These are phyloP conservation scores for Poeciliopsis presidionis DNA, from an alignment of 2,797 vertebrate genomes.

Conservation along the genomic window DNA sequence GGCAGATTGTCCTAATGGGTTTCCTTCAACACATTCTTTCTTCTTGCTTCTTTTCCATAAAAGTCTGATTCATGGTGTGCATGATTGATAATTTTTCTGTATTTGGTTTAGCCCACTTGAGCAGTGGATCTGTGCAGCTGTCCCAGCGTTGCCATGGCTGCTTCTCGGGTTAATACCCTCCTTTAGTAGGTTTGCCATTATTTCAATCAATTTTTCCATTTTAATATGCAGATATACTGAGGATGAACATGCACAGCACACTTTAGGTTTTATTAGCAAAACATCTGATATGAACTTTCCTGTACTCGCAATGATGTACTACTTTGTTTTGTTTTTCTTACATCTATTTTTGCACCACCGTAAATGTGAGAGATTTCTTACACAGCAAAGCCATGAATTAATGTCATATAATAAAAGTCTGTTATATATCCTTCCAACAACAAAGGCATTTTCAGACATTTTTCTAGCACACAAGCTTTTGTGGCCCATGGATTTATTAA, in stretches of 20 bases:
- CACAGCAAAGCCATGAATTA: background rate
- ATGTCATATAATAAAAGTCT: background rate
- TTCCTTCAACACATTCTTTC: background rate
- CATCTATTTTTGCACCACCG: background rate
- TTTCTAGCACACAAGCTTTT: background rate
- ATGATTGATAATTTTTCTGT: background rate
- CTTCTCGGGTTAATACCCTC: background rate
- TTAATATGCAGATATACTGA: background rate
- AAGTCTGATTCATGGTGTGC: background rate
- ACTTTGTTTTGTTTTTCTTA: background rate
- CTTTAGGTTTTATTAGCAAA: background rate
- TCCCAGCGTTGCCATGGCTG: background rate
- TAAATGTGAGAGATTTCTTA: background rate
- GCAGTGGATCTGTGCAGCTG: background rate
- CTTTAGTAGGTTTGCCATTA: background rate
- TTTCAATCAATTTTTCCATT: background rate
- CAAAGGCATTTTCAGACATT: background rate
- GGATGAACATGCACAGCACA: background rate
- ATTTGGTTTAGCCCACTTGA: background rate
- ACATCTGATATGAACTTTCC: background rate
- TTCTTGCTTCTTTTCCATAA: background rate
- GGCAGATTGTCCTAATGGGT: background rate
- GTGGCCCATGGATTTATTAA: background rate
- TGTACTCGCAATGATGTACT: background rate
- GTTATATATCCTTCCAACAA: background rate